A percentile compares a stretch with the other conserved stretches of the same genome.
These are phyloP conservation scores for Iphiclides podalirius DNA, from an alignment of 2,888 invertebrate species.

Conservation along the genomic window DNA sequence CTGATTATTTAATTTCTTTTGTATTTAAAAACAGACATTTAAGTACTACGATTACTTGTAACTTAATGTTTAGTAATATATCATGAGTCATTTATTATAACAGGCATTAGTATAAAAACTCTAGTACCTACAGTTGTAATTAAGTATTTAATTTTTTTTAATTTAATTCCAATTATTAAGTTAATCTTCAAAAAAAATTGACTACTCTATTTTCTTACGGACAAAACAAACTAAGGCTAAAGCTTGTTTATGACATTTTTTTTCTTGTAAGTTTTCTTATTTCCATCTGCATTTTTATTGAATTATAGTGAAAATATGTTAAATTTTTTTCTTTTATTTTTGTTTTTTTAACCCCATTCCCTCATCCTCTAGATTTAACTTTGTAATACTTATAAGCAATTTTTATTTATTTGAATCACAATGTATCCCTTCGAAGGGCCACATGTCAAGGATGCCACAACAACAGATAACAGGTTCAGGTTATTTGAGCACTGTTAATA, in stretches of 20 bases:
- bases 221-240: conserved; percentile 71
- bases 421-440: too few species aligned
- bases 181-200: conserved; percentile 71
- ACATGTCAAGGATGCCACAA: too few species aligned
- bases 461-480: too few species aligned
- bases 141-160: conserved; percentile 79
- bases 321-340: conserved; percentile 59
- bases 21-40: conserved; percentile 72
- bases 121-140: conserved; percentile 75
- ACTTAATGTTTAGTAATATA: conserved; percentile 72
- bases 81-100: conserved; percentile 79
- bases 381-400: too few species aligned
- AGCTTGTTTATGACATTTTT: conserved; percentile 77
- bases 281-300: conserved; percentile 80
- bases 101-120: conserved; percentile 68
- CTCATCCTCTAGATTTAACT: neutral
- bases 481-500: too few species aligned
- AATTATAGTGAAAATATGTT: conserved; percentile 80
- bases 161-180: conserved; percentile 76
- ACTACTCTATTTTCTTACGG: conserved; percentile 67
- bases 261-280: conserved; percentile 76
- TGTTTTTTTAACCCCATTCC: conserved; percentile 29
- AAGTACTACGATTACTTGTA: conserved; percentile 67
- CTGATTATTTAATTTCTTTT: conserved; percentile 79
- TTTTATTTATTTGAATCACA: too few species aligned